phyloP scores from a whole-genome alignment of 2,888 invertebrate genomes.

The Cryptocephalus primarius region DNA sequence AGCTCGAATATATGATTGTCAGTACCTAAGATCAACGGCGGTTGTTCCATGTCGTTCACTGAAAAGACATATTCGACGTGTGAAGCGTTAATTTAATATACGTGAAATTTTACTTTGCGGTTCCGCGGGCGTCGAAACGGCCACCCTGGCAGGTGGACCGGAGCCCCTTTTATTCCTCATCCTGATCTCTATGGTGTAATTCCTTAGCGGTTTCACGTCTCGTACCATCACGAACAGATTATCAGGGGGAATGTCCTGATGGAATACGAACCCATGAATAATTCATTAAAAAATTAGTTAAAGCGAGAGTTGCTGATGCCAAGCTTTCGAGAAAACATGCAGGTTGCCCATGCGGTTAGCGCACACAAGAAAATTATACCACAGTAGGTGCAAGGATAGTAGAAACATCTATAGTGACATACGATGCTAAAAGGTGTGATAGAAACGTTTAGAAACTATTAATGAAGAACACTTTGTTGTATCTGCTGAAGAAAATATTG shows the following conservation, averaged over 20 bases:
- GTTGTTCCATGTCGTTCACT: constrained; percentile 58
- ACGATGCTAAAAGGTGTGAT: too few relatives aligned
- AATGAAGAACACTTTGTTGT: too few relatives aligned
- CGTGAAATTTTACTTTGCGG: constrained; percentile 44
- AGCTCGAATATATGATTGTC: constrained; percentile 58
- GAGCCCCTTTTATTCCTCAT: constrained; percentile 73
- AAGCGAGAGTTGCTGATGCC: too few relatives aligned
- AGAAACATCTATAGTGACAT: too few relatives aligned
- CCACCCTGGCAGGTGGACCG: constrained; percentile 57
- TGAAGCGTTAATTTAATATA: not conserved
- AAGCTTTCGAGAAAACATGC: too few relatives aligned
- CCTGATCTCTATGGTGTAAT: constrained; percentile 66
- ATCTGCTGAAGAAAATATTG: too few relatives aligned
- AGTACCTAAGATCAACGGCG: constrained; percentile 58
- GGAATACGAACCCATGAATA: constrained; percentile 1
- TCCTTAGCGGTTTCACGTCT: constrained; percentile 57
- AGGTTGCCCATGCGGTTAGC: too few relatives aligned
- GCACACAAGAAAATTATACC: too few relatives aligned
- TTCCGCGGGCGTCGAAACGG: constrained; percentile 56
- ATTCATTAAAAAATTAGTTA: too few relatives aligned
- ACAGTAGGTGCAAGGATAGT: too few relatives aligned
- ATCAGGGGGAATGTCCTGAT: constrained; percentile 65
- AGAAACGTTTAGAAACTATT: too few relatives aligned
- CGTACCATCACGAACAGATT: constrained; percentile 65
- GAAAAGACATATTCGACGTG: constrained; percentile 16